Conservation (phyloP, 2,888 invertebrate species). For the Brachylomia viminalis region DNA sequence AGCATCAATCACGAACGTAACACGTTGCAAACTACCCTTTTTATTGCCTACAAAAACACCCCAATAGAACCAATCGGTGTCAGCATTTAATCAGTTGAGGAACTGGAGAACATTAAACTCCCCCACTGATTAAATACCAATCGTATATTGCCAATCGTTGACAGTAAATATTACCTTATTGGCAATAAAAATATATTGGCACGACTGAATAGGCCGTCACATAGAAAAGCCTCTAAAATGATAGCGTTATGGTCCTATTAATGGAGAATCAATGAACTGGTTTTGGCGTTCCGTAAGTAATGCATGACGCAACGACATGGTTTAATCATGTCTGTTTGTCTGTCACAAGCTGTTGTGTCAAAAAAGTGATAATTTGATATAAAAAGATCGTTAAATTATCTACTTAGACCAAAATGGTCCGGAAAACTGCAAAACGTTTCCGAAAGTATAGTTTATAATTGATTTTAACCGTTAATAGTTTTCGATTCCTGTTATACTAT, state of each 20-base stretch:
- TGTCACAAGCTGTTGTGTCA: not conserved
- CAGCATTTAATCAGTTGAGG: slow-evolving; percentile 58
- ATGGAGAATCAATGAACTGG: slow-evolving; percentile 28
- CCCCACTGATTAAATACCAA: slow-evolving; percentile 52
- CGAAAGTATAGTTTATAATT: not conserved
- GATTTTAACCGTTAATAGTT: not conserved
- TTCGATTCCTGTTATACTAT: not conserved
- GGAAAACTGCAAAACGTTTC: too few relatives aligned
- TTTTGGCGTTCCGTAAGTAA: slow-evolving; percentile 13
- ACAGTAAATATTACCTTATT: slow-evolving; percentile 62
- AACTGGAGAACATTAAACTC: slow-evolving; percentile 37
- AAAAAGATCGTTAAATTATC: not conserved
- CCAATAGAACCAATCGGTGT: slow-evolving; percentile 41
- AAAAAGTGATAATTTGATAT: not conserved
- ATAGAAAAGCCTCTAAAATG: slow-evolving; percentile 48
- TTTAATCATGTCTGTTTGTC: not conserved
- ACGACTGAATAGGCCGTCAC: slow-evolving; percentile 49
- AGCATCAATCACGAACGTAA: slow-evolving; percentile 50
- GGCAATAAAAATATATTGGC: slow-evolving; percentile 66
- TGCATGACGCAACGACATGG: not conserved
- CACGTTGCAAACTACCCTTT: slow-evolving; percentile 48
- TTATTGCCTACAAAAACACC: slow-evolving; percentile 50
- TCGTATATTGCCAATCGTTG: slow-evolving; percentile 35
- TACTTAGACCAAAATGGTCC: not conserved
- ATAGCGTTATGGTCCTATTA: slow-evolving; percentile 43